Evolutionary conservation across 1,140 invertebrate species (phyloP).

Genomic region (Wiebesia pumilae): DNA sequence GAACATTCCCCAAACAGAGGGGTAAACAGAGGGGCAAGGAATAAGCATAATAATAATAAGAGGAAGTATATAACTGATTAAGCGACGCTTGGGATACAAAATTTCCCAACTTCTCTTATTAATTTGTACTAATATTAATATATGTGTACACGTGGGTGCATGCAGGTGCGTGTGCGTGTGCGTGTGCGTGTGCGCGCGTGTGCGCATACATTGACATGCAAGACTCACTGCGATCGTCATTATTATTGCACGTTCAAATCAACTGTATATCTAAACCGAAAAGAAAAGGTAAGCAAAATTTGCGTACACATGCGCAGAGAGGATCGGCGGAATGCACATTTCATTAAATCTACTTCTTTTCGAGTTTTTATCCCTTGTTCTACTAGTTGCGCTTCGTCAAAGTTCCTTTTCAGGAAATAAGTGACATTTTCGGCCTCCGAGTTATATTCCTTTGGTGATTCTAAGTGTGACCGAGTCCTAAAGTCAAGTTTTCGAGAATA

Average conservation of each 20-base stretch:
- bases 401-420: neutral
- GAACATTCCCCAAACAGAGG: neutral
- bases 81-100: constrained; percentile 52
- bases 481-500: neutral
- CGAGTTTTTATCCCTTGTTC: neutral
- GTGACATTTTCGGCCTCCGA: neutral
- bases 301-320: constrained; percentile 12
- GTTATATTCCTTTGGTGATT: neutral
- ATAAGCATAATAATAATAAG: constrained; percentile 33
- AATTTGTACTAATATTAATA: constrained; percentile 64
- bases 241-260: constrained; percentile 58
- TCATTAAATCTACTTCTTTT: neutral
- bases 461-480: neutral
- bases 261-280: constrained; percentile 50
- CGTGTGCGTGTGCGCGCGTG: constrained; percentile 51
- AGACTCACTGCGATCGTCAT: constrained; percentile 61
- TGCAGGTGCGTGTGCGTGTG: neutral
- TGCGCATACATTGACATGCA: constrained; percentile 57
- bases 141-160: constrained; percentile 44
- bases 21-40: neutral
- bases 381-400: neutral
- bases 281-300: constrained; percentile 10
- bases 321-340: constrained; percentile 21
- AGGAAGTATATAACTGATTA: constrained; percentile 28
- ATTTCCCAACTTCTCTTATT: constrained; percentile 56